Evolutionary conservation across 2,888 invertebrate species (phyloP), one percentile per base, ranked within the genome.

Genomic region (Oscheius onirici): DNA sequence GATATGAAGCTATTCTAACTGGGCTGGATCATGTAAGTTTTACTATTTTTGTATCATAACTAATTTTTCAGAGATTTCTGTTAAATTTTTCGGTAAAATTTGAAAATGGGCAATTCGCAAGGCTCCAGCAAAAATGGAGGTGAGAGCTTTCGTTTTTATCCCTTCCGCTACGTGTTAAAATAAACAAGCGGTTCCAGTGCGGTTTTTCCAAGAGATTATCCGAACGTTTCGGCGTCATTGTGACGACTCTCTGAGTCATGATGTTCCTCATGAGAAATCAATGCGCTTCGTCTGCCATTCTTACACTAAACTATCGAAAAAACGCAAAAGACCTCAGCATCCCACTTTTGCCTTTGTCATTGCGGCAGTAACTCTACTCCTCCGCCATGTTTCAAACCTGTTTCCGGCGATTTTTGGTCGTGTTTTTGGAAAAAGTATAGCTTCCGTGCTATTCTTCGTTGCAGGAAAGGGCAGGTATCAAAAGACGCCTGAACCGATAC

Each of bases 301-400:
- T 63, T 63, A 63, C 63, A 63, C 63, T 63, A 49, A 49, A 46
- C 24, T 51, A 49, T 34, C 63, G 41, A 58, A 63, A 63, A 63
- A 63, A 63, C 63, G 49, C 63, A 49, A 34, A 34, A 46, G 49
- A 63, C 41, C 46, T 46, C 63, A 17, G 63, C 63, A 20, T 46
- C 43, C 41, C 55, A 20, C 41, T 34, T 34, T 34, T 34, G 34
- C 34, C n/a, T n/a, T n/a, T n/a, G 34, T 34, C 58, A 34, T 8
- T 58, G 58, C 58, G 58, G 34, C 58, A 58, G 41, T 41, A 58
- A 58, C 58, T 41, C 58, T 58, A 58, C 58, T 58, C 58, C 58
- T 58, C 58, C 58, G 58, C 58, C 34, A 58, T 40, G 1, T 58
- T 34, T 34, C 41, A 58, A 58, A 58, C 41, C 1, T 58, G 40